A percentile compares a stretch with the other conserved stretches of the same genome.
Evolutionary conservation across 2,113 vertebrate species (phyloP).

Genomic region (Pachycephala philippinensis): DNA sequence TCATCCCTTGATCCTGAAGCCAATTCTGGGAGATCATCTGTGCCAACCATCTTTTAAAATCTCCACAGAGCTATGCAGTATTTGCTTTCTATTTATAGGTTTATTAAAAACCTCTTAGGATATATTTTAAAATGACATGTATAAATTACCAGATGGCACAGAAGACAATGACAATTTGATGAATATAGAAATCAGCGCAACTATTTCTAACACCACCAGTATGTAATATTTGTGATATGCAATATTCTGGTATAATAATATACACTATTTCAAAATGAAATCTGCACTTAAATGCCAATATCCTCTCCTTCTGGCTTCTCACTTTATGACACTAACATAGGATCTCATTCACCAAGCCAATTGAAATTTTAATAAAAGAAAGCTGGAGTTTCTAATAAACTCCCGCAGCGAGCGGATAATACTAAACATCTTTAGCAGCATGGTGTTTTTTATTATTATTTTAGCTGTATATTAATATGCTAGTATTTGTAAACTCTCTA

Average conservation of each 20-base stretch:
- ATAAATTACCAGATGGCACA: constrained; percentile 66
- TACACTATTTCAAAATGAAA: constrained; percentile 81
- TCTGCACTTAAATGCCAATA: constrained; percentile 83
- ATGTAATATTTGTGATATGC: constrained; percentile 74
- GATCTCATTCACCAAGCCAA: constrained; percentile 85
- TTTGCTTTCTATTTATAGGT: constrained; percentile 44
- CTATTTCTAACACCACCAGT: constrained; percentile 66
- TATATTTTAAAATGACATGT: constrained; percentile 64
- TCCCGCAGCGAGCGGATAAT: constrained; percentile 82
- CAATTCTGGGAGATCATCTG: not conserved
- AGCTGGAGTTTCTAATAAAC: constrained; percentile 88
- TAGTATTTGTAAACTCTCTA: constrained; percentile 86
- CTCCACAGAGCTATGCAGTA: not conserved
- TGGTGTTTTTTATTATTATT: constrained; percentile 87
- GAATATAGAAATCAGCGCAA: constrained; percentile 64
- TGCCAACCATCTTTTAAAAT: not conserved
- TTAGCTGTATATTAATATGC: constrained; percentile 87
- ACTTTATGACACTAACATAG: constrained; percentile 85
- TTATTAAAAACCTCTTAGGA: constrained; percentile 60
- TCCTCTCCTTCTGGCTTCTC: constrained; percentile 82
- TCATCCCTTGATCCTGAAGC: not conserved
- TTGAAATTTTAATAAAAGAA: constrained; percentile 89
- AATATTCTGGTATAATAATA: constrained; percentile 73
- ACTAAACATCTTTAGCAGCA: constrained; percentile 85
- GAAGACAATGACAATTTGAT: constrained; percentile 68